Evolutionary conservation across 2,888 invertebrate genomes (phyloP), one percentile per base, ranked within the genome.

Genomic region (Operophtera brumata): DNA sequence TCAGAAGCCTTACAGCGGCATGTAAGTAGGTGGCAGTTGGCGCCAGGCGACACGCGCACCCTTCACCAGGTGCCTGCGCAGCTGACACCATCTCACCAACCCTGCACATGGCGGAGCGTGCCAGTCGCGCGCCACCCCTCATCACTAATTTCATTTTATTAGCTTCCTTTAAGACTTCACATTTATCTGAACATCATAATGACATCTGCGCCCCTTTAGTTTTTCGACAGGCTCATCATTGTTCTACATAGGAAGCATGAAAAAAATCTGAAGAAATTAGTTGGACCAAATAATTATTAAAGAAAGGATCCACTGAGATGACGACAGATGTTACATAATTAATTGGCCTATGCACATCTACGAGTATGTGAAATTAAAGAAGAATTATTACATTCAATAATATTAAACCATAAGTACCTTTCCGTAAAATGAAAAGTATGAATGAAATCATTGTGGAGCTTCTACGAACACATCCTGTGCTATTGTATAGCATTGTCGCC

Each of bases 391-490:
- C 20, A 20, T 20, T 20, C 20, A 20, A 20, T 20, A 28, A 34
- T 36, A 13, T n/a, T 13, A 45, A 50, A 47, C 13, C n/a, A 11
- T 36, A 49, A 47, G 59, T 46, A 39, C 47, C 52, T 48, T 49
- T 46, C 35, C 49, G 52, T 58, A 56, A 59, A 68, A 68, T 63
- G 65, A 62, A 73, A 77, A 70, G 62, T 65, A 73, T 82, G 80
- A 82, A 82, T 82, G 82, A 80, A 78, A 69, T 63, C 63, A 67
- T 56, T 32, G 26, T 34, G n/a, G 59, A 55, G 48, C 62, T 62
- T 58, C 77, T 80, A 80, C 79, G 63, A 76, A 73, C 72, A 82
- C 82, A 86, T 87, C 86, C 87, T 86, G 86, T 84, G 69, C 75
- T 72, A 81, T 85, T 82, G 76, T 81, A 69, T 67, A 37, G 30